phyloP scores from a whole-genome alignment of 2,113 vertebrate species.

The Toxostoma redivivum region DNA sequence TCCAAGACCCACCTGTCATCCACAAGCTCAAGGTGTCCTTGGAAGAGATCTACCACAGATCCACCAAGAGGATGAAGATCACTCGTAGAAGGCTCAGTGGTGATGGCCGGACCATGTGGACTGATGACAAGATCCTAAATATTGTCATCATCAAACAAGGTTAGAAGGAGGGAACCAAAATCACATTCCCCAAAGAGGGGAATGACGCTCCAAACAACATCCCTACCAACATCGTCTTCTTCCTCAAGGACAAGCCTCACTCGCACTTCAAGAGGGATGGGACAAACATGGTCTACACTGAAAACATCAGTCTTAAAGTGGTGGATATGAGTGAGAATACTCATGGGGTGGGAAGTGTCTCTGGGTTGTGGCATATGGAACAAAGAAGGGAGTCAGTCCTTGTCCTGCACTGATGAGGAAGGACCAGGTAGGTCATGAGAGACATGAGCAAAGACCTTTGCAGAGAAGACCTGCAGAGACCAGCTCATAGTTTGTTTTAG shows the following conservation, averaged over 20 bases:
- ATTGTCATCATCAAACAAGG: background rate
- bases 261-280: background rate
- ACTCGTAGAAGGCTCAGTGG: background rate
- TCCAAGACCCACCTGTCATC: background rate
- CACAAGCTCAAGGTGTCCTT: background rate
- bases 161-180: background rate
- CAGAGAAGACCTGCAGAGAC: background rate
- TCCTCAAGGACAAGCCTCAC: background rate
- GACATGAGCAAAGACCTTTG: background rate
- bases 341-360: background rate
- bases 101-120: background rate
- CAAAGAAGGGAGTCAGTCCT: background rate
- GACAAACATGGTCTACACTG: background rate
- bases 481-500: background rate
- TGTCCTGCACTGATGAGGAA: rapidly evolving
- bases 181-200: background rate
- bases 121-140: background rate
- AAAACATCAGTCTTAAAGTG: background rate
- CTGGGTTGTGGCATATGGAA: background rate
- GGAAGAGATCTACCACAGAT: background rate
- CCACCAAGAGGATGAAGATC: background rate
- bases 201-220: background rate
- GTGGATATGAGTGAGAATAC: background rate
- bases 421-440: background rate
- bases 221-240: background rate